Percentiles rank a stretch among this genome's conserved stretches.
phyloP scores from a whole-genome alignment of 2,888 invertebrate species.

The Aleiodes alternator region DNA sequence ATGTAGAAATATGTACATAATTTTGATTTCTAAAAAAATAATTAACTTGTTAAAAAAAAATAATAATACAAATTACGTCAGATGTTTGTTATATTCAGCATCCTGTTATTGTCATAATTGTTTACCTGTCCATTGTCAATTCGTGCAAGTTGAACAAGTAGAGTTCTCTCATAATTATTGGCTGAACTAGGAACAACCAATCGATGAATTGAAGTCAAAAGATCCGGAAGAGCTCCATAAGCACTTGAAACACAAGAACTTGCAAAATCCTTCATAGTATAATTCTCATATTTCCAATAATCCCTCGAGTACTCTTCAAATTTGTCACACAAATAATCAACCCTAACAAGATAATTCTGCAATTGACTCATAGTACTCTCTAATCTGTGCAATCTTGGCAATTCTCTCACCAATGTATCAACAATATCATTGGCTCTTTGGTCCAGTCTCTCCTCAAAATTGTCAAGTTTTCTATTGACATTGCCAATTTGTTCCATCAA shows the following conservation, averaged over 20 bases:
- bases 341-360: conserved; percentile 76
- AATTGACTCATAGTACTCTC: conserved; percentile 64
- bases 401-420: conserved; percentile 59
- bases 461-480: conserved; percentile 63
- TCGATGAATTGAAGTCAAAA: conserved; percentile 82
- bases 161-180: conserved; percentile 75
- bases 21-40: too few species aligned
- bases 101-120: too few species aligned
- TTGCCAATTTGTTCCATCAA: conserved; percentile 62
- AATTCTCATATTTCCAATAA: conserved; percentile 78
- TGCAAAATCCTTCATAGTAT: conserved; percentile 84
- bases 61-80: too few species aligned
- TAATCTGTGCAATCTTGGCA: conserved; percentile 76
- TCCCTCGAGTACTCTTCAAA: conserved; percentile 79
- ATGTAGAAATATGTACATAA: too few species aligned
- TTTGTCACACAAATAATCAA: conserved; percentile 79
- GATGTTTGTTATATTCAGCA: too few species aligned
- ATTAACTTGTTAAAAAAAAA: too few species aligned
- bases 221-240: conserved; percentile 80
- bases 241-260: conserved; percentile 83
- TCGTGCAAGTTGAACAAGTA: conserved; percentile 71
- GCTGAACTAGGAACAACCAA: conserved; percentile 78
- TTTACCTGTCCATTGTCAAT: conserved; percentile 25
- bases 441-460: conserved; percentile 60
- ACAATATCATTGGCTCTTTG: conserved; percentile 55